Evolutionary conservation across 2,113 vertebrate species (phyloP).

Genomic region (Paramormyrops kingsleyae): DNA sequence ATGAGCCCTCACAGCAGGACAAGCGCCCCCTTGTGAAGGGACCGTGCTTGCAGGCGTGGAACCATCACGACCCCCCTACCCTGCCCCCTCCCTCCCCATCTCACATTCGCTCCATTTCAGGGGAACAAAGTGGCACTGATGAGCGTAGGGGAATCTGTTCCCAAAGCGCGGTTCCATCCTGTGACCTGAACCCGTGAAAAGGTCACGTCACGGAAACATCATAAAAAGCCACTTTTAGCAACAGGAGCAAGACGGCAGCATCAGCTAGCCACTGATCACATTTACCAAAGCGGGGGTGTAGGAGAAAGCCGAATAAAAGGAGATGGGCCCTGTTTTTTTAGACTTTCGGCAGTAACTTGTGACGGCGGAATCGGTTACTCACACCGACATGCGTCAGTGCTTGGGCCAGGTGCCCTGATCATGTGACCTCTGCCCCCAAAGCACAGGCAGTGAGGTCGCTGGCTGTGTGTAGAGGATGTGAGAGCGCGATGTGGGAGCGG

Average conservation of each 20-base stretch:
- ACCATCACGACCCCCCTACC: neutral
- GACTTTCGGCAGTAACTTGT: neutral
- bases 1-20: neutral
- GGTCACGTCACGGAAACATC: slow-evolving; percentile 24
- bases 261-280: slow-evolving; percentile 31
- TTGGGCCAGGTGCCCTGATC: neutral
- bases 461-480: neutral
- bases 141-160: slow-evolving; percentile 1
- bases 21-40: neutral
- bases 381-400: neutral
- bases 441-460: neutral
- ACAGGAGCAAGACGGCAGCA: slow-evolving; percentile 31
- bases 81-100: neutral
- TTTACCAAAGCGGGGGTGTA: slow-evolving; percentile 18
- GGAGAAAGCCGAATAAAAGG: neutral
- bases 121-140: neutral
- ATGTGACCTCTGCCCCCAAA: neutral
- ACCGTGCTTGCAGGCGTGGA: neutral
- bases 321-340: neutral
- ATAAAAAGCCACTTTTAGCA: slow-evolving; percentile 30
- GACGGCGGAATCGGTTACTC: neutral
- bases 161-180: neutral
- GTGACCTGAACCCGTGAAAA: neutral
- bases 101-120: neutral
- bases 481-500: neutral